These are phyloP conservation scores for Brachionus angularis DNA, from an alignment of 1,140 invertebrate genomes.

Conservation along the genomic window DNA sequence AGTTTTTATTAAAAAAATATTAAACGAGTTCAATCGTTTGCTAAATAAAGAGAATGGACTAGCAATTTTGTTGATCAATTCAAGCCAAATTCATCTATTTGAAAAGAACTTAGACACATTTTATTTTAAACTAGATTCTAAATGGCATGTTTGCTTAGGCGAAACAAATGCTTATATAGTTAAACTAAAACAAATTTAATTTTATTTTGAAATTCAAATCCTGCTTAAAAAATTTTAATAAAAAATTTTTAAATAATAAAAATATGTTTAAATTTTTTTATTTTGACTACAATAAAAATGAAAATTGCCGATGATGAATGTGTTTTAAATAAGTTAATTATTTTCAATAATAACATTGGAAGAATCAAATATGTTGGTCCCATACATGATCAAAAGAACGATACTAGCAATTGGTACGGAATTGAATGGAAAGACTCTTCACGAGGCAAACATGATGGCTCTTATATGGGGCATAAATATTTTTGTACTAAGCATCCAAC, in stretches of 20 bases:
- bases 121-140: not conserved
- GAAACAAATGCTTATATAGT: conserved; percentile 19
- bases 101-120: not conserved
- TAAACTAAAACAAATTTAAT: not conserved
- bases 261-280: no score
- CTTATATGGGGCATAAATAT: conserved; percentile 72
- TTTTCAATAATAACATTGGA: conserved; percentile 6
- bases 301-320: not conserved
- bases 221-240: no score
- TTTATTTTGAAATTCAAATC: no score
- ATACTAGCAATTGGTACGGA: conserved; percentile 68
- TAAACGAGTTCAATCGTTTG: not conserved
- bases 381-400: not conserved
- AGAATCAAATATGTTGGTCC: conserved; percentile 29
- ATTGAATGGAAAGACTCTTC: conserved; percentile 84
- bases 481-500: conserved; percentile 66
- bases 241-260: no score
- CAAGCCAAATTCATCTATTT: not conserved
- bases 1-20: conserved; percentile 1
- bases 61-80: conserved; percentile 1
- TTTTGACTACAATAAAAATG: conserved; percentile 22
- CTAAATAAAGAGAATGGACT: not conserved
- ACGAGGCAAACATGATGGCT: conserved; percentile 84
- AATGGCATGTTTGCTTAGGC: not conserved
- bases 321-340: not conserved